A percentile compares a stretch with the other conserved stretches of the same genome.
phyloP scores from a whole-genome alignment of 2,888 invertebrate genomes.

The Dendrolimus houi region DNA sequence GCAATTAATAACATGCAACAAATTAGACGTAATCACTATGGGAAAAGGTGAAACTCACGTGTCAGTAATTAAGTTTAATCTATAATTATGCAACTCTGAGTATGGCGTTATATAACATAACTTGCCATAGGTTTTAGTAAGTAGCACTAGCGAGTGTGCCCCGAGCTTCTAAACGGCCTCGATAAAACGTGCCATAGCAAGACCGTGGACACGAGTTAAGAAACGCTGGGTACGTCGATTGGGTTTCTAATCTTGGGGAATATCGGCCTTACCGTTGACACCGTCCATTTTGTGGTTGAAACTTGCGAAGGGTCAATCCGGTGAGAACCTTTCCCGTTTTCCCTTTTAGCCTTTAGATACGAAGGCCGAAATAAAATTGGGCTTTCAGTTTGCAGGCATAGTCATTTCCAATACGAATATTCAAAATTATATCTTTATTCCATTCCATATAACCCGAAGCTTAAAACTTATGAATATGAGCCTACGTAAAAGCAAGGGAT shows the following conservation, averaged over 20 bases:
- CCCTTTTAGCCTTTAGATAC: background rate
- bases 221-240: conserved; percentile 21
- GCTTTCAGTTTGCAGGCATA: background rate
- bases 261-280: conserved; percentile 24
- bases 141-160: background rate
- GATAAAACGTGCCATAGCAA: background rate
- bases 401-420: background rate
- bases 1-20: too few species aligned
- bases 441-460: background rate
- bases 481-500: background rate
- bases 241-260: conserved; percentile 35
- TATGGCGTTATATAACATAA: too few species aligned
- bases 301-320: conserved; percentile 1
- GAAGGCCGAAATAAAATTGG: background rate
- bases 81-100: too few species aligned
- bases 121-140: background rate
- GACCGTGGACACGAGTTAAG: background rate
- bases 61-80: too few species aligned
- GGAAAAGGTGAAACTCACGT: too few species aligned
- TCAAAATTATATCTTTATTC: background rate
- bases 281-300: conserved; percentile 23
- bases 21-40: too few species aligned
- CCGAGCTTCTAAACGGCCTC: background rate
- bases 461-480: background rate
- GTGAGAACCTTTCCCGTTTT: background rate